Percentiles rank a stretch among this genome's conserved stretches.
These are phyloP conservation scores for Cecropterus lyciades DNA, from an alignment of 1,140 invertebrate species.

Conservation along the genomic window DNA sequence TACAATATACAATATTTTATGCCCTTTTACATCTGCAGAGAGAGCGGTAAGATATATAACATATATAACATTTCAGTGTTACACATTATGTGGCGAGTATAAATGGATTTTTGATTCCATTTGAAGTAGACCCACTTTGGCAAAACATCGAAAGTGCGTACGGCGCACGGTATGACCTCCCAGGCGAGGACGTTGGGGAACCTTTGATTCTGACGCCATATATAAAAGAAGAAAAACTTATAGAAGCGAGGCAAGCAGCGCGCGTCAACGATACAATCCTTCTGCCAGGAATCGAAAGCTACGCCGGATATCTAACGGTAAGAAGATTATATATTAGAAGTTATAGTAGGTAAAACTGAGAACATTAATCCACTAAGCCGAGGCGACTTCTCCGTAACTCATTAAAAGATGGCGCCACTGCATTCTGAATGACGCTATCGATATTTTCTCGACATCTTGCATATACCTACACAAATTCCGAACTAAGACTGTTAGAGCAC, in stretches of 20 bases:
- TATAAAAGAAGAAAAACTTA: conserved; percentile 5
- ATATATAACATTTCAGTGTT: background rate
- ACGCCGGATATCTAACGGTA: conserved; percentile 25
- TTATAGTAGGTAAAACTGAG: too few species aligned
- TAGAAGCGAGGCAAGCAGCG: conserved; percentile 10
- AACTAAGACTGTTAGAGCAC: too few species aligned
- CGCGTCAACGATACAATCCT: background rate
- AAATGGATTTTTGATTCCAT: background rate
- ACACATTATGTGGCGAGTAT: background rate
- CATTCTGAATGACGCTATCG: too few species aligned
- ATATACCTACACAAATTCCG: too few species aligned
- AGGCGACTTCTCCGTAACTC: too few species aligned
- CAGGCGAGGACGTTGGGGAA: background rate
- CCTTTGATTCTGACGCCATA: conserved; percentile 24
- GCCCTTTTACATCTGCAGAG: too few species aligned
- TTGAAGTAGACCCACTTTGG: background rate
- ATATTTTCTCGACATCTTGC: too few species aligned
- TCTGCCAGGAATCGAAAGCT: conserved; percentile 20
- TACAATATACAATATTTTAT: too few species aligned
- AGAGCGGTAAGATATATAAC: too few species aligned
- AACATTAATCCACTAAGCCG: too few species aligned
- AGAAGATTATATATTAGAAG: background rate
- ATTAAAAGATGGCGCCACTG: too few species aligned
- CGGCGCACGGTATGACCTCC: background rate
- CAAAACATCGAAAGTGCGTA: background rate